Evolutionary conservation across 2,797 vertebrate genomes (phyloP), one percentile per base, ranked within the genome.

Genomic region (Enteromius trimaculatus): DNA sequence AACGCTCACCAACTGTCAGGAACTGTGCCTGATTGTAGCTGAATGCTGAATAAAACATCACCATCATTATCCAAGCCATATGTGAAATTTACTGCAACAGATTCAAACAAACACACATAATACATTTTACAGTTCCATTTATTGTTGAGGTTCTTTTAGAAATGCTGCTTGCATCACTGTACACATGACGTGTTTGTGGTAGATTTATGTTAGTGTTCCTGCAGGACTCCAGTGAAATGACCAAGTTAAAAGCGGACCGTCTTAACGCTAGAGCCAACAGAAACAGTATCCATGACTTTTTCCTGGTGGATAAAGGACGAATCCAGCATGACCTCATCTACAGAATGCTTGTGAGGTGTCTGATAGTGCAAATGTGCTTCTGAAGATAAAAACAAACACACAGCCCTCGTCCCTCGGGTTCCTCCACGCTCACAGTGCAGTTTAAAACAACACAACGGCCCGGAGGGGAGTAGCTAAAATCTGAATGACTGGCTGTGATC

Each of bases 351-450:
- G 72, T 68, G 66, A 85, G 77, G 72, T 58, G 86, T 82, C 77
- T 49, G 42, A 66, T 89, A 88, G 89, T 90, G 89, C 90, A 91
- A 90, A 90, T 82, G 80, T 89, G 89, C 89, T 85, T 85, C 37
- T 78, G 55, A 80, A 66, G 47, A 69, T 77, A 78, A 85, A 79
- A 76, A 60, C 76, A 72, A 77, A 77, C 74, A 29, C 9, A 44
- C 49, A 44, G 69, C 26, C 53, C 37, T 21, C 55, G 31, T 81
- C 23, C 51, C 69, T 49, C 23, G 5, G 55, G 69, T 65, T 47
- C 62, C 79, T 51, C 65, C 49, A 23, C 26, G 11, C 9, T 26
- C 42, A 29, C 47, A 26, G 16, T 44, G 42, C 23, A 74, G 44
- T 26, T 39, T 39, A 37, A 39, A 37, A 66, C 62, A 23, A 26